These are phyloP conservation scores for Nycticebus coucang DNA, from an alignment of 2,113 vertebrate genomes.

Conservation along the genomic window DNA sequence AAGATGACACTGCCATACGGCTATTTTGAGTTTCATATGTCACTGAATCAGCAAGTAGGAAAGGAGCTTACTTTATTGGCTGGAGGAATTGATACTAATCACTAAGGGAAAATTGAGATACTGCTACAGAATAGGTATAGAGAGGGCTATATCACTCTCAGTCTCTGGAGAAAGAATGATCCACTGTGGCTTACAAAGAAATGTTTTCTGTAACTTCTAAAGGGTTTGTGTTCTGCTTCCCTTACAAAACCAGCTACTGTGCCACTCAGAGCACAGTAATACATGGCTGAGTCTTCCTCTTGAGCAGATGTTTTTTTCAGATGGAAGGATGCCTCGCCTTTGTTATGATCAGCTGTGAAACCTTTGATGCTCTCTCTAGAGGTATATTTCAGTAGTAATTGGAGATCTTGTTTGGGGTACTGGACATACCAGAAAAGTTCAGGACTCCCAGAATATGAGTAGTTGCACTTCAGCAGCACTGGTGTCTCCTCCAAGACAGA, in stretches of 20 bases:
- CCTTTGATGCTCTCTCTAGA: not conserved
- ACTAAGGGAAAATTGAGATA: not conserved
- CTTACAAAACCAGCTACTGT: not conserved
- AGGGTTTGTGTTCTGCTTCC: not conserved
- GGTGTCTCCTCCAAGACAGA: not conserved
- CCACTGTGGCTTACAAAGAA: not conserved
- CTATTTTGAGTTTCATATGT: not conserved
- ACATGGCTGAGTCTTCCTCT: constrained; percentile 45
- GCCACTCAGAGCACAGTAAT: not conserved
- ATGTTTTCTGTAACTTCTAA: no score
- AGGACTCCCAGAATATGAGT: not conserved
- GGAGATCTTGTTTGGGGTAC: not conserved
- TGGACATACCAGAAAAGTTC: constrained; percentile 24
- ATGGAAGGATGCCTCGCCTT: not conserved
- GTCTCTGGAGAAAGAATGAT: not conserved
- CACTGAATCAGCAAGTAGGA: not conserved
- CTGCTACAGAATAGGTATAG: not conserved
- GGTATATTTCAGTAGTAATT: constrained; percentile 26
- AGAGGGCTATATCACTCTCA: not conserved
- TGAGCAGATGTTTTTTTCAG: not conserved
- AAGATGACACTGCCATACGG: not conserved
- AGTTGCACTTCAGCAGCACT: constrained; percentile 36
- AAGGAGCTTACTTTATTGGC: not conserved
- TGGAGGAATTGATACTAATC: not conserved
- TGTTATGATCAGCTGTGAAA: not conserved